Evolutionary conservation across 2,113 vertebrate genomes (phyloP).

Genomic region (Thamnaconus septentrionalis): DNA sequence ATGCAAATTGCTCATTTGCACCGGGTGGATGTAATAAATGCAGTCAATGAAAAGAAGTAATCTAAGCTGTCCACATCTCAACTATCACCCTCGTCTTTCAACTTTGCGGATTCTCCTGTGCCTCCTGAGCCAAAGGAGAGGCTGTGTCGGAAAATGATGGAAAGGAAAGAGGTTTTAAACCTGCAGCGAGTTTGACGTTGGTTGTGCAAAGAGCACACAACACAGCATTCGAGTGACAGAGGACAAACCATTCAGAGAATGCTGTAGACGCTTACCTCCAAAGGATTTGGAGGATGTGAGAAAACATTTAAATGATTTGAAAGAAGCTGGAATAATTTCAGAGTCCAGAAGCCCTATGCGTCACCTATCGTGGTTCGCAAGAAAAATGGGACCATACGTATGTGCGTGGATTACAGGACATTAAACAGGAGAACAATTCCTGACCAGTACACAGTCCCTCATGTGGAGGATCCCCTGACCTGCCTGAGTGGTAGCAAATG

Average conservation of each 20-base stretch:
- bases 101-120: conserved; percentile 18
- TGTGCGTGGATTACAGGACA: neutral
- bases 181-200: conserved; percentile 25
- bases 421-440: neutral
- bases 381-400: neutral
- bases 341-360: neutral
- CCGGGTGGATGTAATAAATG: too few species aligned
- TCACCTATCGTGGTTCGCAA: neutral
- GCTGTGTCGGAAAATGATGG: conserved; percentile 4
- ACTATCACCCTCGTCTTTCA: too few species aligned
- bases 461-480: neutral
- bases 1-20: too few species aligned
- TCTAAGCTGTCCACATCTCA: too few species aligned
- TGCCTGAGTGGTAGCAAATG: neutral
- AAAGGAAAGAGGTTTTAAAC: conserved; percentile 11
- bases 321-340: neutral
- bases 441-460: neutral
- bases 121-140: conserved; percentile 16
- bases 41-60: too few species aligned
- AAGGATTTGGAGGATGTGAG: neutral
- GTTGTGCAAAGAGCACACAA: neutral
- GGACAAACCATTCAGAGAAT: neutral
- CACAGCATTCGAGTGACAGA: neutral
- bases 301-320: neutral
- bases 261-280: neutral